Conservation (phyloP, 2,888 invertebrate genomes). For the Listrodromus nycthemerus region DNA sequence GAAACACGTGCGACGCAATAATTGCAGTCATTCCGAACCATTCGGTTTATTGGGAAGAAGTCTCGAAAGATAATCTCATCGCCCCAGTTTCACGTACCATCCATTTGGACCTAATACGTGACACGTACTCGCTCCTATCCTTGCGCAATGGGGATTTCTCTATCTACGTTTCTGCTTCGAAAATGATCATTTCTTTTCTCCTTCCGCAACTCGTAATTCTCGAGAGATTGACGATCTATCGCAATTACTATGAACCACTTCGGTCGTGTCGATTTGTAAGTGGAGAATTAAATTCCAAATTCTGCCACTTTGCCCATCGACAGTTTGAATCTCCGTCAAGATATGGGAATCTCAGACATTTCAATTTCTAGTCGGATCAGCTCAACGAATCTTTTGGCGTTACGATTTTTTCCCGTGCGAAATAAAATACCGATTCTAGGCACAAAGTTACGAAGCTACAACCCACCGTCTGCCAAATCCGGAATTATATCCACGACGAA, state of each 20-base stretch:
- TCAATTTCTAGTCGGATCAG: conserved; percentile 3
- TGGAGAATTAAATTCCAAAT: not conserved
- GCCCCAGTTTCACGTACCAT: conserved; percentile 79
- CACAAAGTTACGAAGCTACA: not conserved
- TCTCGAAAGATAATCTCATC: conserved; percentile 80
- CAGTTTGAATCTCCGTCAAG: not conserved
- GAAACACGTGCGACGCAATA: conserved; percentile 81
- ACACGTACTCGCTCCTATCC: conserved; percentile 71
- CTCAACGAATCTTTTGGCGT: not conserved
- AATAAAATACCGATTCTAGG: not conserved
- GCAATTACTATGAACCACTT: not conserved
- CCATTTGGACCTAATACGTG: conserved; percentile 80
- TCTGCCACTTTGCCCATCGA: not conserved
- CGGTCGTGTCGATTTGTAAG: not conserved
- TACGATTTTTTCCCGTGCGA: not conserved
- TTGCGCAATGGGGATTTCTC: conserved; percentile 72
- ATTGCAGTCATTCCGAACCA: conserved; percentile 82
- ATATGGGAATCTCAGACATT: not conserved
- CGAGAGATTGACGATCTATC: not conserved
- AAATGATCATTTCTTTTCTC: conserved; percentile 56
- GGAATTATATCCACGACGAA: conserved; percentile 17
- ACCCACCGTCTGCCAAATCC: not conserved
- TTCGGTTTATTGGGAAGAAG: conserved; percentile 79
- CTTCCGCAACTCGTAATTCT: conserved; percentile 1
- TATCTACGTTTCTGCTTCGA: conserved; percentile 67